A percentile compares a stretch with the other conserved stretches of the same genome.
Conservation (phyloP, 2,113 vertebrate genomes). For the Stomatorhinus ivindoensis region DNA sequence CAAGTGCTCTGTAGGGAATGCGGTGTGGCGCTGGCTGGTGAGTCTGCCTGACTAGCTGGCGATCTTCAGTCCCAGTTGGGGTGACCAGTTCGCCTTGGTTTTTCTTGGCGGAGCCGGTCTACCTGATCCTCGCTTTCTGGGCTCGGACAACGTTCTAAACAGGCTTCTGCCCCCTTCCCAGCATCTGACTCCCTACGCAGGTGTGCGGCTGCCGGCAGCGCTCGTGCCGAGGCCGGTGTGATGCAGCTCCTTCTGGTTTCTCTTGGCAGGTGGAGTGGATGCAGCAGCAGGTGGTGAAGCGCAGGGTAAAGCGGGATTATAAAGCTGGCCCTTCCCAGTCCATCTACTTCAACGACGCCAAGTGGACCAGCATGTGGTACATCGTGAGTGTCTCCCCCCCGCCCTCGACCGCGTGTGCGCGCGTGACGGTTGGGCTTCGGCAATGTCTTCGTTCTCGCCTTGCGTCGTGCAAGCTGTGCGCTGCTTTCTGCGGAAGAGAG, state of each 20-base stretch:
- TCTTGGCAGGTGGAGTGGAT: conserved; percentile 93
- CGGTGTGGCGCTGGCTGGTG: background rate
- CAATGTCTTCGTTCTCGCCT: background rate
- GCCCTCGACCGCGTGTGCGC: background rate
- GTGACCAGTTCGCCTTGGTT: background rate
- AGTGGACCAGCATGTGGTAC: conserved; percentile 99
- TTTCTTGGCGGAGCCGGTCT: background rate
- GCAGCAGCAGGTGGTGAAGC: conserved; percentile 92
- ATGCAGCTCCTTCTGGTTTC: background rate
- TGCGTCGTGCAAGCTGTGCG: background rate
- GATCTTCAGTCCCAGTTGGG: background rate
- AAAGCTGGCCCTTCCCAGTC: conserved; percentile 70
- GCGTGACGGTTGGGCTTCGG: background rate
- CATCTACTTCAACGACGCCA: conserved; percentile 93
- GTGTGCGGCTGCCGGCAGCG: background rate
- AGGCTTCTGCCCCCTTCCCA: background rate
- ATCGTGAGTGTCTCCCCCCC: conserved; percentile 73
- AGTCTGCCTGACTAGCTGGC: background rate
- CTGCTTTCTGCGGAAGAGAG: background rate
- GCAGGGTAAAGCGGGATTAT: conserved; percentile 92
- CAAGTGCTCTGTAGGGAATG: background rate
- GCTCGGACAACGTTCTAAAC: background rate
- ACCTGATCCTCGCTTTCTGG: background rate
- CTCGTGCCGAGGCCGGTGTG: background rate
- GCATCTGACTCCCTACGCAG: background rate